Evolutionary conservation across 2,113 vertebrate species (phyloP).

Genomic region (Cyphomyrus discorhynchus): DNA sequence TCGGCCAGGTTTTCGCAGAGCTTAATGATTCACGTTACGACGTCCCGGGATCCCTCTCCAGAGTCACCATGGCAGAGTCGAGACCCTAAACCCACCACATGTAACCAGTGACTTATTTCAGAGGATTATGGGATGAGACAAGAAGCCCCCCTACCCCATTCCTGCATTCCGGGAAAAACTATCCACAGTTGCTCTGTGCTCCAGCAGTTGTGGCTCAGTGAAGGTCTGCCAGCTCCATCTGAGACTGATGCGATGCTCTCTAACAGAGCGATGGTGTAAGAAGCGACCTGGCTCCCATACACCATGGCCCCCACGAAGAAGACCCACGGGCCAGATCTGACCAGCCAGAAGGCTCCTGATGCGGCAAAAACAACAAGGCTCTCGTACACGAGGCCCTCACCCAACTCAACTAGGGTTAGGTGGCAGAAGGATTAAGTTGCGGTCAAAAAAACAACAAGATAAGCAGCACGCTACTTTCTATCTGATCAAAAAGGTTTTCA

Average conservation of each 20-base stretch:
- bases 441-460: not conserved
- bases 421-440: not conserved
- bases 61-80: slow-evolving; percentile 5
- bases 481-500: not conserved
- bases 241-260: not conserved
- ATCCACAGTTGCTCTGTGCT: slow-evolving; percentile 9
- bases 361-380: not conserved
- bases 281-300: not conserved
- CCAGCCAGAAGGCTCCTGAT: not conserved
- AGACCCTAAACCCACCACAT: slow-evolving; percentile 7
- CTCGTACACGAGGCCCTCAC: not conserved
- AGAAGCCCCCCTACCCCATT: not conserved
- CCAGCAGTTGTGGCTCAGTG: not conserved
- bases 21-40: slow-evolving; percentile 21
- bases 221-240: not conserved
- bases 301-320: not conserved
- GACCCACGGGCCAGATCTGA: not conserved
- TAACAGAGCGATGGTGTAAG: not conserved
- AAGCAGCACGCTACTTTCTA: not conserved
- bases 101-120: slow-evolving; percentile 26
- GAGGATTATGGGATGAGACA: slow-evolving; percentile 10
- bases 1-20: slow-evolving; percentile 14
- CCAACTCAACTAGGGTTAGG: not conserved
- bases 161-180: slow-evolving; percentile 20
- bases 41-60: slow-evolving; percentile 14